A percentile compares a stretch with the other conserved stretches of the same genome.
phyloP scores from a whole-genome alignment of 2,888 invertebrate species.

The Gerris lacustris region DNA sequence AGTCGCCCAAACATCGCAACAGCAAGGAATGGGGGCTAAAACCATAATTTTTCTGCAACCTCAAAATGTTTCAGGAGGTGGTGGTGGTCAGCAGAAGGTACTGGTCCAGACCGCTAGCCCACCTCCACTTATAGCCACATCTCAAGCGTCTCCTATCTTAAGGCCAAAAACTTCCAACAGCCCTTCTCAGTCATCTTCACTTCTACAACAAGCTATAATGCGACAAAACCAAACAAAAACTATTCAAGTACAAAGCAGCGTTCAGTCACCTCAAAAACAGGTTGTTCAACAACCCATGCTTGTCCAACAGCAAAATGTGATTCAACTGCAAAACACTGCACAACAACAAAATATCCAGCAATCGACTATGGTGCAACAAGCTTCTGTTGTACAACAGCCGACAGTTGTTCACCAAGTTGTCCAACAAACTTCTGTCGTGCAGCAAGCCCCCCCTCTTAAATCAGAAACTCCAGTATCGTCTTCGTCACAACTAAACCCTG shows the following conservation, averaged over 20 bases:
- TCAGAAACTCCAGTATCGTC: slow-evolving; percentile 16
- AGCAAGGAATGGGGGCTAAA: slow-evolving; percentile 51
- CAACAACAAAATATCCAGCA: not conserved
- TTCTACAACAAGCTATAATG: not conserved
- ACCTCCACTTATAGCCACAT: slow-evolving; percentile 18
- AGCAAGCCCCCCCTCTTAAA: slow-evolving; percentile 20
- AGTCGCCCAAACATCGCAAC: slow-evolving; percentile 54
- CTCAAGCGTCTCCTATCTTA: slow-evolving; percentile 7
- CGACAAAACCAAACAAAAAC: not conserved
- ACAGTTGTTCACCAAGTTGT: not conserved
- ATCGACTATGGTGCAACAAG: not conserved
- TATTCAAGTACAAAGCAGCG: slow-evolving; percentile 1
- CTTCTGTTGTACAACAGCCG: not conserved
- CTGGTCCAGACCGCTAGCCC: slow-evolving; percentile 29
- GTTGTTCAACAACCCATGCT: not conserved
- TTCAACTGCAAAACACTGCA: too few relatives aligned
- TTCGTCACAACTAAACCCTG: not conserved
- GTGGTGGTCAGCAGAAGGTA: slow-evolving; percentile 26
- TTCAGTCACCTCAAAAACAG: not conserved
- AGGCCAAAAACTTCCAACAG: not conserved
- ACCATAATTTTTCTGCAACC: slow-evolving; percentile 60
- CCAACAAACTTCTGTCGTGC: slow-evolving; percentile 21
- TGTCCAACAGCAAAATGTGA: not conserved
- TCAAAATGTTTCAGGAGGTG: slow-evolving; percentile 36
- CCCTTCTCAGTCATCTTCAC: slow-evolving; percentile 18